A percentile compares a stretch with the other conserved stretches of the same genome.
These are phyloP conservation scores for Monopis laevigella DNA, from an alignment of 2,888 invertebrate species.

Conservation along the genomic window DNA sequence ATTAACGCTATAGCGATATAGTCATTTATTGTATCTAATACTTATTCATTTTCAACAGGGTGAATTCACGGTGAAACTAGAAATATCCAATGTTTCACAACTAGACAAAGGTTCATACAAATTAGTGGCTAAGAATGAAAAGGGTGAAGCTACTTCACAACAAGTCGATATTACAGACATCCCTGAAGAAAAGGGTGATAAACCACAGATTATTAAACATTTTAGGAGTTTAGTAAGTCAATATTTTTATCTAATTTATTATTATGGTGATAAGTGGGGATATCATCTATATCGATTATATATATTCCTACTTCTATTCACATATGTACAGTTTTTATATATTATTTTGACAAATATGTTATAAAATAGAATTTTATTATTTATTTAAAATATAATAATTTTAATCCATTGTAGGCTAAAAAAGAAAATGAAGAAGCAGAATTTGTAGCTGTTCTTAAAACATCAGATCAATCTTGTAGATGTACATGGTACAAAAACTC, in stretches of 20 bases:
- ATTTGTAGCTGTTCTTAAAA: constrained; percentile 77
- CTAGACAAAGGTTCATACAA: constrained; percentile 90
- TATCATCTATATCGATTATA: too few relatives aligned
- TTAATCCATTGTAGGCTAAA: constrained; percentile 32
- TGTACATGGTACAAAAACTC: constrained; percentile 88
- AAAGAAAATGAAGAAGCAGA: constrained; percentile 76
- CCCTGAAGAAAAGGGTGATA: constrained; percentile 80
- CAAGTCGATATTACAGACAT: constrained; percentile 87
- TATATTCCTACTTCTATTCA: too few relatives aligned
- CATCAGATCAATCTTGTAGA: constrained; percentile 80
- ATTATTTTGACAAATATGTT: neutral
- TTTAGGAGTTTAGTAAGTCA: constrained; percentile 77
- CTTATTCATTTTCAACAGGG: constrained; percentile 61
- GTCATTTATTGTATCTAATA: neutral
- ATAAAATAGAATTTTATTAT: constrained; percentile 9
- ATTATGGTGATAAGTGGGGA: too few relatives aligned
- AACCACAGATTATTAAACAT: constrained; percentile 82
- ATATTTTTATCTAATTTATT: too few relatives aligned
- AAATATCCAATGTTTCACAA: constrained; percentile 84
- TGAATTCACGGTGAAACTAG: constrained; percentile 89
- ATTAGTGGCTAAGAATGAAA: constrained; percentile 90
- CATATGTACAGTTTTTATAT: too few relatives aligned
- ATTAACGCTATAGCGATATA: neutral
- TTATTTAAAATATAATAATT: too few relatives aligned
- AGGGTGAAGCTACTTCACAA: constrained; percentile 91